phyloP scores from a whole-genome alignment of 2,888 invertebrate species.

The Urechis unicinctus region DNA sequence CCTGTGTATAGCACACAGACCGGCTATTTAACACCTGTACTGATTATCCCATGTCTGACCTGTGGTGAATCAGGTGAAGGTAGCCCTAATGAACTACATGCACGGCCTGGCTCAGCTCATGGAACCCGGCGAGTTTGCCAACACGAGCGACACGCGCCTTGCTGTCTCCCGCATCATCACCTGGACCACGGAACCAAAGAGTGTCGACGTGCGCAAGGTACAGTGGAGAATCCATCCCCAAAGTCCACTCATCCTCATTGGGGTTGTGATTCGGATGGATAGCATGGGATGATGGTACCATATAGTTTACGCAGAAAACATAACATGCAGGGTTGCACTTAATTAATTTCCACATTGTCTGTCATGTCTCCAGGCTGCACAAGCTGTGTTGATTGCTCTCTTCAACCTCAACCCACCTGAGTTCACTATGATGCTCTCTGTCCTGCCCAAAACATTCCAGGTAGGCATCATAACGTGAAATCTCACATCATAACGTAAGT shows the following conservation, averaged over 20 bases:
- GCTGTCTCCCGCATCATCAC: constrained; percentile 67
- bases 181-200: constrained; percentile 66
- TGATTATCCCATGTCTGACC: no score
- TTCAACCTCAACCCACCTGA: constrained; percentile 88
- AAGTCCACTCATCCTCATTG: no score
- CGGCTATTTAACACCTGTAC: no score
- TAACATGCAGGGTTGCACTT: no score
- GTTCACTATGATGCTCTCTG: constrained; percentile 67
- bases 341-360: no score
- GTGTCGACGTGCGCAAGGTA: constrained; percentile 61
- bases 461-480: constrained; percentile 18
- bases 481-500: neutral
- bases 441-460: constrained; percentile 52
- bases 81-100: constrained; percentile 54
- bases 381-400: constrained; percentile 65
- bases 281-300: no score
- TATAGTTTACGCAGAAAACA: no score
- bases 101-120: constrained; percentile 48
- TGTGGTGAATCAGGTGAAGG: constrained; percentile 57
- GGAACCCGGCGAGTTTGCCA: constrained; percentile 55
- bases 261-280: no score
- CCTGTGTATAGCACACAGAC: no score
- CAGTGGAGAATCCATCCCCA: no score
- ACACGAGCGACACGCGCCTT: constrained; percentile 55
- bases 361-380: constrained; percentile 53